These are phyloP conservation scores for Pimephales promelas DNA, from an alignment of 2,113 vertebrate genomes.

Conservation along the genomic window DNA sequence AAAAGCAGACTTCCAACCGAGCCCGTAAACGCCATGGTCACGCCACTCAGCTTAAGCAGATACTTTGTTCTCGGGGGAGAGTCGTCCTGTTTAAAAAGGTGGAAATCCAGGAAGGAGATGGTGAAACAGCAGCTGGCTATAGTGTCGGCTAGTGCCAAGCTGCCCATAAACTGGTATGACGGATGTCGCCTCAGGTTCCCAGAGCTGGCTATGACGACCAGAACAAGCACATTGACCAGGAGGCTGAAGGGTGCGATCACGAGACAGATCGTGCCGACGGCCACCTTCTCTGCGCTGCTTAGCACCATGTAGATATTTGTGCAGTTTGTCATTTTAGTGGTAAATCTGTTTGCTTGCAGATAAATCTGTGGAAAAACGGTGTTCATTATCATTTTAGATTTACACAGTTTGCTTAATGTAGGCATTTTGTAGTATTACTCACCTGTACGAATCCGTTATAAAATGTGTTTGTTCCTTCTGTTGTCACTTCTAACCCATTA, in stretches of 20 bases:
- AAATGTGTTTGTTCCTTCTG: neutral
- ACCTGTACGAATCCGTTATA: neutral
- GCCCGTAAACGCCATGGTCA: conserved; percentile 84
- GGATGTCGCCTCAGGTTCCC: conserved; percentile 76
- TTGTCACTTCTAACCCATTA: neutral
- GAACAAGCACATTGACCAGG: conserved; percentile 82
- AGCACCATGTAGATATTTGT: conserved; percentile 82
- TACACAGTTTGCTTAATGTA: neutral
- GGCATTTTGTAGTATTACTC: neutral
- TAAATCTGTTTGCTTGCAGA: neutral
- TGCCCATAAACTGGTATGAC: conserved; percentile 89
- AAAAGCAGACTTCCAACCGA: conserved; percentile 91
- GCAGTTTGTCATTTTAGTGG: neutral
- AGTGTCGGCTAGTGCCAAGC: conserved; percentile 85
- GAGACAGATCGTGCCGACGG: conserved; percentile 79
- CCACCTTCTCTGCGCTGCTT: conserved; percentile 64
- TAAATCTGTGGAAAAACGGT: neutral
- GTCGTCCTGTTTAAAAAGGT: conserved; percentile 72
- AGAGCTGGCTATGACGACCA: conserved; percentile 80
- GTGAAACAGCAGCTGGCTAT: conserved; percentile 87
- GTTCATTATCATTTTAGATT: neutral
- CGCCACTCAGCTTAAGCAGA: conserved; percentile 88
- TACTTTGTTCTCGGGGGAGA: conserved; percentile 68
- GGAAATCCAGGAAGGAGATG: conserved; percentile 86
- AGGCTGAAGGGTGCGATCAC: conserved; percentile 81